Base-by-base conservation (phyloP, 1,140 invertebrate species). In the Anastrepha ludens region DNA sequence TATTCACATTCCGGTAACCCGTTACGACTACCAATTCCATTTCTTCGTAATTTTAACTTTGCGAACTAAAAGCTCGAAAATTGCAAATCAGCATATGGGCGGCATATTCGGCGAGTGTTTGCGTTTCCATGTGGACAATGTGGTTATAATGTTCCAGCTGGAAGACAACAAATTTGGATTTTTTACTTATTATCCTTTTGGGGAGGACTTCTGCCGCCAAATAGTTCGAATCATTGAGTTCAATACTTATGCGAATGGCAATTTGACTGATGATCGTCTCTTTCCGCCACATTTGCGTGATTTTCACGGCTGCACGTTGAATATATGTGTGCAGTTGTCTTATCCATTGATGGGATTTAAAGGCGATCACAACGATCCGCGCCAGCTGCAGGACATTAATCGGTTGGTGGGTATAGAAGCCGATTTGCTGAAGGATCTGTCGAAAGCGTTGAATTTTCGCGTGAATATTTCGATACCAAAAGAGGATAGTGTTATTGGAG, bases 41-140 rank as follows among this genome's bases (percentile, higher is more conserved):
- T 88, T 88, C 55, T 87, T 88, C 81, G 86, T 88, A 58, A 29
- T 88, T 8, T 74, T 88, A 74, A 88, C 88, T 2, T 67, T 74
- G 29, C 17, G n/a, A 5, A 29, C 7, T 6, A n/a, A 15, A 2
- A 60, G 7, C n/a, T 2, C 44, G 59, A 2, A 58, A n/a, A 13
- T 29, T 11, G 20, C 50, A 0, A 13, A n/a, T 11, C 13, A 67
- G 5, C 78, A 64, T n/a, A 87, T 88, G 47, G 11, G 13, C 0
- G 13, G 78, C 47, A 88, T 88, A 41, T 88, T 88, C 29, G 47
- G 11, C 4, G 41, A 65, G 1, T 85, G 70, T 59, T 47, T 65
- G 20, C 60, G 39, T 6, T 70, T 87, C 2, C 41, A 78, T 86
- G 88, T 88, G 4, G 59, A 20, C 7, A 62, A 88, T 78, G 88